phyloP scores from a whole-genome alignment of 2,113 vertebrate genomes.

The Myiozetetes cayanensis region DNA sequence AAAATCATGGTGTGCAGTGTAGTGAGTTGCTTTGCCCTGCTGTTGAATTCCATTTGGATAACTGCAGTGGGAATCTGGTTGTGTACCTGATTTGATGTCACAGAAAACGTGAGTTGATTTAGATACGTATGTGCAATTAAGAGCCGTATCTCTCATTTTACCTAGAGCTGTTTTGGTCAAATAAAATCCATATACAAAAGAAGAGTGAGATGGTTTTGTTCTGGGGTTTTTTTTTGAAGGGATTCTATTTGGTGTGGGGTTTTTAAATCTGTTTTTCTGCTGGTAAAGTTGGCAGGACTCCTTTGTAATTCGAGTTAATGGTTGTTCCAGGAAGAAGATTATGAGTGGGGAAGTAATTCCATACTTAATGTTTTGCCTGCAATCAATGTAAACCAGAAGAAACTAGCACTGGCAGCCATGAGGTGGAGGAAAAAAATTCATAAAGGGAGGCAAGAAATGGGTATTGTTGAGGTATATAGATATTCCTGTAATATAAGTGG shows the following conservation, averaged over 20 bases:
- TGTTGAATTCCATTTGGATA: background rate
- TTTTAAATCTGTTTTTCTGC: background rate
- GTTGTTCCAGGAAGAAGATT: slow-evolving; percentile 88
- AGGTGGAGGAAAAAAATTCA: slow-evolving; percentile 91
- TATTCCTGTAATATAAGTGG: background rate
- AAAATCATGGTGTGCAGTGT: background rate
- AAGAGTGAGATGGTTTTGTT: background rate
- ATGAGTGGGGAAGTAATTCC: slow-evolving; percentile 92
- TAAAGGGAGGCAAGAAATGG: slow-evolving; percentile 68
- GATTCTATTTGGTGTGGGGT: background rate
- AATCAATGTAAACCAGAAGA: slow-evolving; percentile 86
- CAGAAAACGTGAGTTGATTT: background rate
- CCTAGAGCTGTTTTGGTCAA: background rate
- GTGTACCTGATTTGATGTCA: background rate
- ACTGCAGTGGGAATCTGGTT: background rate
- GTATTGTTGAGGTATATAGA: slow-evolving; percentile 49
- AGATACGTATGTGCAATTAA: background rate
- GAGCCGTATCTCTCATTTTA: background rate
- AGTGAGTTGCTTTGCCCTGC: background rate
- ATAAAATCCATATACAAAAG: background rate
- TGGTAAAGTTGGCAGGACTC: background rate
- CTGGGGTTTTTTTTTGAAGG: background rate
- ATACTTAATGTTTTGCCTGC: slow-evolving; percentile 86
- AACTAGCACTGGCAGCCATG: slow-evolving; percentile 88
- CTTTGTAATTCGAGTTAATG: background rate